These are phyloP conservation scores for Lampris incognitus DNA, from an alignment of 2,113 vertebrate genomes.

Conservation along the genomic window DNA sequence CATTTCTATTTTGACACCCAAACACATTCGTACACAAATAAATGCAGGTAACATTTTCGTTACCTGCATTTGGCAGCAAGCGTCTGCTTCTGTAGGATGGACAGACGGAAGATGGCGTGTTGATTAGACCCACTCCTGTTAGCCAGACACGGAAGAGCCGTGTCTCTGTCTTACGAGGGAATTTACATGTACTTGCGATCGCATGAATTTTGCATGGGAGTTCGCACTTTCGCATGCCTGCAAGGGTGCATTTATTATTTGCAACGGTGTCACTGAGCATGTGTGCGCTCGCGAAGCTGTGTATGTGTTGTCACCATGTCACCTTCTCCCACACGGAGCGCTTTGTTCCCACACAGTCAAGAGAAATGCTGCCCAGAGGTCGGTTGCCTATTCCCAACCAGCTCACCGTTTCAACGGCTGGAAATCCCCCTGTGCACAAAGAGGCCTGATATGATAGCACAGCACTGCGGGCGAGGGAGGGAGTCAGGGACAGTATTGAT, in stretches of 20 bases:
- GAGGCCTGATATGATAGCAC: constrained; percentile 82
- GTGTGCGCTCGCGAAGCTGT: neutral
- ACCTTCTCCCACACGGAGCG: constrained; percentile 49
- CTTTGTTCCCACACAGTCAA: constrained; percentile 77
- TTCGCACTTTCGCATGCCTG: no score
- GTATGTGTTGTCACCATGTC: constrained; percentile 36
- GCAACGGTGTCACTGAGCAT: neutral
- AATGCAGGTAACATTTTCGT: no score
- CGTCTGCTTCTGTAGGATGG: neutral
- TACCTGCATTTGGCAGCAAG: neutral
- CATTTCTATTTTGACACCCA: no score
- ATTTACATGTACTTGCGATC: no score
- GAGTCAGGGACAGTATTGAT: constrained; percentile 79
- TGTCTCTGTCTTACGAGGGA: no score
- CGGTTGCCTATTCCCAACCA: constrained; percentile 80
- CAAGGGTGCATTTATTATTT: no score
- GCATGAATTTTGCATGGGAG: no score
- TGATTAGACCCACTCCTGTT: no score
- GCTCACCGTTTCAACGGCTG: constrained; percentile 83
- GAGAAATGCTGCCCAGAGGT: constrained; percentile 78
- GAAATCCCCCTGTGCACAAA: constrained; percentile 84
- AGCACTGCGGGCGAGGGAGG: constrained; percentile 84
- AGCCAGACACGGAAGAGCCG: no score
- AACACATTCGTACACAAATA: no score
- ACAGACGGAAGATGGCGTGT: neutral